Base-by-base conservation (phyloP, 2,888 invertebrate genomes). In the Thereva nobilitata region DNA sequence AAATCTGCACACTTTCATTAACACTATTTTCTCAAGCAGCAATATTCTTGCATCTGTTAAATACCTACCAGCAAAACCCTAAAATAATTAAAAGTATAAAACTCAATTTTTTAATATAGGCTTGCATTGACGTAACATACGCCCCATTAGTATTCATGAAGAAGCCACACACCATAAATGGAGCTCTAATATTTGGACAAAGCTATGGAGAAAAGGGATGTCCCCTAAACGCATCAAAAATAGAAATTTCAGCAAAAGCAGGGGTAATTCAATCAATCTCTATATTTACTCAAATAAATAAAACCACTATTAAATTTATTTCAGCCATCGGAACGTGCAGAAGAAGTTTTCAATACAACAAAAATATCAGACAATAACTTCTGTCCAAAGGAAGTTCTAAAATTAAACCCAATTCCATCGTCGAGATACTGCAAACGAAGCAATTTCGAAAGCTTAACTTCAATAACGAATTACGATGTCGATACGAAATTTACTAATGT, bases 341-440 rank as follows among this genome's bases (percentile, higher is more conserved):
- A 53, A 3, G 64, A 64, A 37, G 54, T 66, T 41, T 74, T 79
- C 2, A 77, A 76, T 37, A 77, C 55, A 35, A 64, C 55, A 40
- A 38, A 49, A 35, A 45, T 49, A 9, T 10, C 40, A 12, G 53
- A 79, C 67, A 78, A 76, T 4, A 76, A 77, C 66, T 76, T 76
- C 53, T 80, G 80, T 66, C 80, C 80, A 56, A 79, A 79, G 64
- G 80, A 80, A 67, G 76, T 80, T 55, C 74, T 80, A 4, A 80
- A 80, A 74, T 80, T 80, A 64, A 76, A 76, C 35, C 80, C 80
- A 34, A 80, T 80, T 66, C 80, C 80, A 42, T 78, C 79, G 3
- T 79, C 79, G 4, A 79, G 78, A 61, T 79, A 78, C 67, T 80
- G 80, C 71, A 79, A 79, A 61, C 75, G 78, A 37, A 78, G 78